Evolutionary conservation across 1,140 invertebrate genomes (phyloP), one percentile per base, ranked within the genome.

Genomic region (Psilanteris sp.): DNA sequence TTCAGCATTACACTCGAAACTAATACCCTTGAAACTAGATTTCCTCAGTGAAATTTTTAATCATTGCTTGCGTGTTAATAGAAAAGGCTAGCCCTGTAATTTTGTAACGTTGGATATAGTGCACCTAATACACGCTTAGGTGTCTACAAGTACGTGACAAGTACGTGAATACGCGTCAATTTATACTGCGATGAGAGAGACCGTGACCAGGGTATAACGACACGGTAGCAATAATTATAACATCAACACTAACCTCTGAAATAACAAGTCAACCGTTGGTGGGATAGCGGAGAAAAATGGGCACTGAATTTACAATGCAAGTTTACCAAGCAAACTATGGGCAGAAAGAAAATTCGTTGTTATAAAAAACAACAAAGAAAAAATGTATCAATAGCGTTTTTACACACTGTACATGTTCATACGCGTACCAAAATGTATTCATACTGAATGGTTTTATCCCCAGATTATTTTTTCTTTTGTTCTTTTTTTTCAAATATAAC

Each of bases 401-500:
- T 67, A 9, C 20, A 22, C 44, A 18, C 15, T 2, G 16, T 71
- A 32, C 48, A 52, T 29, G 15, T 16, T 31, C 11, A 31, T 55
- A 59, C 29, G 7, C n/a, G 27, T 4, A 68, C 43, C 41, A 52
- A 59, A 29, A 70, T 52, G 32, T 57, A 57, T 57, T 57, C 64
- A 57, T 8, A 57, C 54, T 61, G 37, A 71, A 61, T 54, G 54
- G 46, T 71, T 71, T 61, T 61, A 71, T 71, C 55, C 44, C 29
- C 46, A 36, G 39, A 71, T 71, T 71, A 71, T 71, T 71, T 37
- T 71, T 61, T 71, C 67, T 71, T 71, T 71, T 61, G 67, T 61
- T 61, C 37, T 27, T 61, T 71, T n/a, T 50, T 61, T 50, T 41
- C 55, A 71, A 61, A 70, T 59, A 59, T 55, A 70, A 70, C 66